Base-by-base conservation (phyloP, 2,888 invertebrate genomes). In the Tethea ocularis region DNA sequence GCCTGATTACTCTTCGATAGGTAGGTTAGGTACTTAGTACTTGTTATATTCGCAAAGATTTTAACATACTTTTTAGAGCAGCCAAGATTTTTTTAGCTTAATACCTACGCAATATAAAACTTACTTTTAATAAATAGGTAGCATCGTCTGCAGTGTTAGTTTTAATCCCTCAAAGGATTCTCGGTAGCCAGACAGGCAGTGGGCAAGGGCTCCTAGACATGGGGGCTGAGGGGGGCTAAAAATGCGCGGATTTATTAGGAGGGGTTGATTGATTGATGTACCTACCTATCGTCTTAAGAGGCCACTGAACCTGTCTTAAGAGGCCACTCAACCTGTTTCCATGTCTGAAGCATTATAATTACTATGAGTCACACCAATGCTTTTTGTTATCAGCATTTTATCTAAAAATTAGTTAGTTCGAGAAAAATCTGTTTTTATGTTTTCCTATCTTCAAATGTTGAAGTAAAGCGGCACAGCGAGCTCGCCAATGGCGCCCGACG, bases 251-350 rank as follows among this genome's bases (percentile, higher is more conserved):
- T 20, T 46, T 46, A 46, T 46, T 46, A 20, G 2, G 46, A 20
- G 20, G 46, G 46, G 20, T n/a, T n/a, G n/a, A 10, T 46, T 46
- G 46, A 46, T 46, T 46, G 46, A 46, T 46, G 46, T 46, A 20
- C 20, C 46, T n/a, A n/a, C n/a, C n/a, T n/a, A n/a, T n/a, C n/a
- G n/a, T 17, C 15, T 38, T 38, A 3, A 17, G 41, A 41, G 41
- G 41, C 41, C 41, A 41, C 41, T n/a, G n/a, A n/a, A n/a, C n/a
- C n/a, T n/a, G 17, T 20, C 7, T 41, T 17, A 7, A 20, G 46
- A 46, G 46, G 46, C 46, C 46, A 46, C 46, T 46, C 46, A 20
- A 46, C 46, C 46, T 46, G 46, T 46, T 20, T 46, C 20, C 6
- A 46, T 10, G 7, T 41, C 17, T 41, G 41, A 17, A 41, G 17